phyloP scores from a whole-genome alignment of 2,888 invertebrate genomes.

The Drosophila greeni region DNA sequence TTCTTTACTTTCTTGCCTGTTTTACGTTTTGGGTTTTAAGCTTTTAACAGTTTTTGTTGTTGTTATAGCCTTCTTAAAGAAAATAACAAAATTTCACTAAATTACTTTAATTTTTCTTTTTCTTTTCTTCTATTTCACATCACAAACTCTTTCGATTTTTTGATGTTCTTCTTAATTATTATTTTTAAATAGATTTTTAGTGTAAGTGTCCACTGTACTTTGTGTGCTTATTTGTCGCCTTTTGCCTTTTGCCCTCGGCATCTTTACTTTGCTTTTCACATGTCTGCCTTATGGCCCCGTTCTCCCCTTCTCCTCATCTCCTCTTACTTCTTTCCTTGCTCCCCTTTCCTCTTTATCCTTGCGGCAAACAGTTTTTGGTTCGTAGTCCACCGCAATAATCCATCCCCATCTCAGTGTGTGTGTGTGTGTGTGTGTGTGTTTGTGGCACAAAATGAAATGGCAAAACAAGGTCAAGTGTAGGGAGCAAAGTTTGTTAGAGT shows the following conservation, averaged over 20 bases:
- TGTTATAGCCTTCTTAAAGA: slow-evolving; percentile 46
- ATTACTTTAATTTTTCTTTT: slow-evolving; percentile 42
- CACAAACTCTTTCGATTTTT: too few species aligned
- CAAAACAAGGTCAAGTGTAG: slow-evolving; percentile 74
- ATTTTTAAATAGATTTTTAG: neutral
- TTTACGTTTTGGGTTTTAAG: slow-evolving; percentile 18
- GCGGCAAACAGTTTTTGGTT: slow-evolving; percentile 32
- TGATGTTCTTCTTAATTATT: neutral
- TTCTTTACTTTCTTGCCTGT: slow-evolving; percentile 26
- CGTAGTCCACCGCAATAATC: slow-evolving; percentile 40
- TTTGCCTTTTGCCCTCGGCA: slow-evolving; percentile 42
- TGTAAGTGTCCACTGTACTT: slow-evolving; percentile 7
- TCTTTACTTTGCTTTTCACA: slow-evolving; percentile 48
- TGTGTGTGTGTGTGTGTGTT: slow-evolving; percentile 26
- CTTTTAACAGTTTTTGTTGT: slow-evolving; percentile 28
- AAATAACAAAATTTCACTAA: slow-evolving; percentile 52
- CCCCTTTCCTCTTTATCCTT: slow-evolving; percentile 5
- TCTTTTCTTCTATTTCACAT: neutral
- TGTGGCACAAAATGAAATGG: slow-evolving; percentile 65
- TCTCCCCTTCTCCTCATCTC: neutral
- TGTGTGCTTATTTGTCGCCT: slow-evolving; percentile 9
- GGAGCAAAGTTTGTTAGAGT: slow-evolving; percentile 72
- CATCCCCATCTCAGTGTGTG: slow-evolving; percentile 26
- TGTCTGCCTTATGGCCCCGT: slow-evolving; percentile 6
- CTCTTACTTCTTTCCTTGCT: neutral